Conservation (phyloP, 2,797 vertebrate genomes). For the Vireo griseus region DNA sequence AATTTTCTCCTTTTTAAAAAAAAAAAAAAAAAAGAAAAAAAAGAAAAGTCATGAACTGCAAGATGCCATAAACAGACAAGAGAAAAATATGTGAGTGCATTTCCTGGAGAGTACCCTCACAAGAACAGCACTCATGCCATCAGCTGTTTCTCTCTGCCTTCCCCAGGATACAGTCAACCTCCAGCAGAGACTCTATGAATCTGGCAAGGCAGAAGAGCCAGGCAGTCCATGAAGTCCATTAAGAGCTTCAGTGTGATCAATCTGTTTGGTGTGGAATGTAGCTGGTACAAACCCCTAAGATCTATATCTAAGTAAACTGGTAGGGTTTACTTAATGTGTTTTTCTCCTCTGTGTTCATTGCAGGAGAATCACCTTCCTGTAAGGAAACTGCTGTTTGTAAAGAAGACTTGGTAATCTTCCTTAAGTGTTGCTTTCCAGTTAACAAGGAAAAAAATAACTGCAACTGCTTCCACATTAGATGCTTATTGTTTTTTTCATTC, state of each 20-base stretch:
- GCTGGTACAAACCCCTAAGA: neutral
- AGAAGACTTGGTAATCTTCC: neutral
- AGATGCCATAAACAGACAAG: neutral
- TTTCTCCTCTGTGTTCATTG: neutral
- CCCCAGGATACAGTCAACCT: neutral
- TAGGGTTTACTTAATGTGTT: neutral
- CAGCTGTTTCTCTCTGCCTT: neutral
- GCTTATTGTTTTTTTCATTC: neutral
- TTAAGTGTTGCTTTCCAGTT: neutral
- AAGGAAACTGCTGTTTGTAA: neutral
- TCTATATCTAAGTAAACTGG: neutral
- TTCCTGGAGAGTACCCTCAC: neutral
- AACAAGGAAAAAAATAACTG: neutral
- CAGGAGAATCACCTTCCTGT: neutral
- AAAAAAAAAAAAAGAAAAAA: too few species aligned
- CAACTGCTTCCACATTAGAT: neutral
- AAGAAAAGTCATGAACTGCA: neutral
- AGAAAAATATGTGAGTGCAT: neutral
- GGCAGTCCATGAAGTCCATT: neutral
- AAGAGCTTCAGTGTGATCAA: neutral
- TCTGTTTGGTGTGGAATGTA: neutral
- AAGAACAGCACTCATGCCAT: neutral
- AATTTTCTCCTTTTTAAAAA: neutral
- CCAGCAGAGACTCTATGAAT: constrained; percentile 18
- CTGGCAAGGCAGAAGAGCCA: neutral